phyloP scores from a whole-genome alignment of 2,888 invertebrate genomes.

The Parnassius orleans region DNA sequence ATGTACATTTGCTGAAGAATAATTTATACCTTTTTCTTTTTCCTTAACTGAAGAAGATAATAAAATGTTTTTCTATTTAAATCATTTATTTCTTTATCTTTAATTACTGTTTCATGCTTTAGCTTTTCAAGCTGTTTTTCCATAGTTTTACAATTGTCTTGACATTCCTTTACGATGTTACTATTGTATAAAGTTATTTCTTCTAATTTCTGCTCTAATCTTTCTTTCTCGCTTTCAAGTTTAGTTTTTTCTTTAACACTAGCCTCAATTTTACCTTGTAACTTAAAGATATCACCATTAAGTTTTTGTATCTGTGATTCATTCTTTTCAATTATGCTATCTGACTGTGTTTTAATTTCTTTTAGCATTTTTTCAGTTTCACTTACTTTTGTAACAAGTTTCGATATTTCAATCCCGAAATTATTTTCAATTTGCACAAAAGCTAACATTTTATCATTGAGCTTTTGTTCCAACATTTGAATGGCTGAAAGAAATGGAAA shows the following conservation, averaged over 20 bases:
- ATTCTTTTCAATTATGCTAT: slow-evolving; percentile 36
- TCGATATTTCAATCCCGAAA: slow-evolving; percentile 41
- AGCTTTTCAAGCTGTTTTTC: slow-evolving; percentile 37
- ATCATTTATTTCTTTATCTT: slow-evolving; percentile 32
- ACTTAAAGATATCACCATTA: slow-evolving; percentile 38
- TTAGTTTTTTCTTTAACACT: slow-evolving; percentile 33
- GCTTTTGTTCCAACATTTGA: slow-evolving; percentile 39
- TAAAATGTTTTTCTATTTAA: slow-evolving; percentile 27
- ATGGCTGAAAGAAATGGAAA: slow-evolving; percentile 39
- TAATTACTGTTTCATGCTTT: slow-evolving; percentile 39
- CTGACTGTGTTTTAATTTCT: slow-evolving; percentile 37
- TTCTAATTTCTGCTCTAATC: slow-evolving; percentile 37
- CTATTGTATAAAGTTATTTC: slow-evolving; percentile 39
- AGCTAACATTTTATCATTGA: slow-evolving; percentile 42
- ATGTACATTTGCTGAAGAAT: background rate
- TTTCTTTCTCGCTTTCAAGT: slow-evolving; percentile 39
- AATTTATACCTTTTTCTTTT: slow-evolving; percentile 17
- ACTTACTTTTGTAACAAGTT: slow-evolving; percentile 42
- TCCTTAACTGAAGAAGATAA: slow-evolving; percentile 13
- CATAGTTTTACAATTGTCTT: slow-evolving; percentile 39
- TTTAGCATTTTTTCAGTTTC: slow-evolving; percentile 43
- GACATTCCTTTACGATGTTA: slow-evolving; percentile 45
- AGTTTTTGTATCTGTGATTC: slow-evolving; percentile 40
- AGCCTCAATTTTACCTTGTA: slow-evolving; percentile 35
- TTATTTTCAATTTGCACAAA: slow-evolving; percentile 41